Base-by-base conservation (phyloP, 1,140 invertebrate species). In the Augochlora pura region DNA sequence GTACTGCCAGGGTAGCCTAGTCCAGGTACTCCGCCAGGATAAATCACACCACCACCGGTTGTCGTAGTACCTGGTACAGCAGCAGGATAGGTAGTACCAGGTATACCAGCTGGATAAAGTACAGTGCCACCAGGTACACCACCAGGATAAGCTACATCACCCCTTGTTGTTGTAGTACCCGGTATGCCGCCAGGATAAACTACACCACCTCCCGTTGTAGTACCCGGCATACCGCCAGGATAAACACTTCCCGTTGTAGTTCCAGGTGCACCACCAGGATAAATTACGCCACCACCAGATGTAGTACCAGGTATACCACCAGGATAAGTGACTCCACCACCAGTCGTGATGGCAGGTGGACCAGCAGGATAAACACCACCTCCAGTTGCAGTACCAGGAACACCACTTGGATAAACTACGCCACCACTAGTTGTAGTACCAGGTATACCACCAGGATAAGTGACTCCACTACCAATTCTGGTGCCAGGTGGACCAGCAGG, bases 71-170 rank as follows among this genome's bases (percentile, higher is more conserved):
- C 27, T 63, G 68, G 27, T 57, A 52, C 32, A 54, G 25, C 16
- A 32, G 49, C 49, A 10, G 66, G 25, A 54, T 52, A 68, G 21
- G 23, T 70, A 39, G 12, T 49, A 39, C 76, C 81, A 68, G 80
- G 75, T 42, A 68, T 77, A 59, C 81, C 72, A 32, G 52, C 67
- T 27, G 70, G 81, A 54, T 73, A 73, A 54, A 10, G 2, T 27
- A 8, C 32, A 52, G 71, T 59, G 16, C 3, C 73, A 54, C 81
- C 82, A 57, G 82, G 80, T 23, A 73, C 66, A 67, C 79, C 74
- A 27, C 62, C 79, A 9, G 83, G 77, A 69, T 74, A 63, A 0
- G 23, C 5, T 63, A 38, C 63, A n/a, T 59, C n/a, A 68, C 59
- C 59, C 25, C 62, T 71, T 9, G 71, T 46, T 16, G 67, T 1